A percentile compares a stretch with the other conserved stretches of the same genome.
Conservation (phyloP, 2,797 vertebrate species). For the Liasis olivaceus region DNA sequence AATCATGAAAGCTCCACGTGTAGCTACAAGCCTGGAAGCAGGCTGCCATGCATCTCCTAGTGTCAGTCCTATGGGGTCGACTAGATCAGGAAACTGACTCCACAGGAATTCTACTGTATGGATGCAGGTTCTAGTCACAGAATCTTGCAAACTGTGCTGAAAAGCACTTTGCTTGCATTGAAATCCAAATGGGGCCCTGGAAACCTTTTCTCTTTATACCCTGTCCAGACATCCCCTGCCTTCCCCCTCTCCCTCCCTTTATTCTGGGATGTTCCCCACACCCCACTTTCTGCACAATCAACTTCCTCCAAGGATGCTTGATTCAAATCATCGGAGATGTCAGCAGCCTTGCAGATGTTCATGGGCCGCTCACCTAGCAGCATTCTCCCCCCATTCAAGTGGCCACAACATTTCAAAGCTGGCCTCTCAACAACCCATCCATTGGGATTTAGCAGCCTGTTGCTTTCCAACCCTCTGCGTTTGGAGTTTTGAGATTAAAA, state of each 20-base stretch:
- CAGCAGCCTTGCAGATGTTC: background rate
- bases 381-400: background rate
- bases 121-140: background rate
- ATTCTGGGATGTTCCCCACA: background rate
- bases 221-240: background rate
- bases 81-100: background rate
- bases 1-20: background rate
- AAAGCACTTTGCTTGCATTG: background rate
- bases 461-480: background rate
- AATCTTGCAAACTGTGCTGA: background rate
- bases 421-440: background rate
- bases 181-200: background rate
- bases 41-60: background rate
- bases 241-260: background rate
- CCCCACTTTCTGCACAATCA: background rate
- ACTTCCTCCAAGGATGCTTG: background rate
- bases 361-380: background rate
- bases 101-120: background rate
- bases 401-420: background rate
- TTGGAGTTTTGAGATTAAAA: background rate
- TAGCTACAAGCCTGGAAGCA: background rate
- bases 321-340: background rate
- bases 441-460: background rate
- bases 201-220: too few species aligned
- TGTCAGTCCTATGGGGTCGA: background rate